These are phyloP conservation scores for Percopsis omiscomaycus DNA, from an alignment of 2,797 vertebrate genomes.

Conservation along the genomic window DNA sequence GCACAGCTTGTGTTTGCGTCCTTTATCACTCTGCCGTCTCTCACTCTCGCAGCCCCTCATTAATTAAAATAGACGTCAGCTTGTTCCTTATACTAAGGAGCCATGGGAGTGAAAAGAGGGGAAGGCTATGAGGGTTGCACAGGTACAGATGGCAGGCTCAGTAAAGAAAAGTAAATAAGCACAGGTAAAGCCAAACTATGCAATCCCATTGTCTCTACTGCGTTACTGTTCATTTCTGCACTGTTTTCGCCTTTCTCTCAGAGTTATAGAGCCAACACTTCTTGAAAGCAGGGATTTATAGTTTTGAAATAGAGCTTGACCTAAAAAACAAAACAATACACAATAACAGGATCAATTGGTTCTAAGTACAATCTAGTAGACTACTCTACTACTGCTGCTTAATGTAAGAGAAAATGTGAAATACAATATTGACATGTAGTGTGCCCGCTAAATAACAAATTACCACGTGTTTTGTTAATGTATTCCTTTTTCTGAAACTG, in stretches of 20 bases:
- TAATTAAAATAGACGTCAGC: conserved; percentile 61
- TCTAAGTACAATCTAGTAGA: conserved; percentile 17
- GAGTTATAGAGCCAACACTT: conserved; percentile 17
- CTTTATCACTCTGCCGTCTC: conserved; percentile 23
- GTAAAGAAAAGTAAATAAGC: conserved; percentile 21
- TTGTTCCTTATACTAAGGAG: conserved; percentile 43
- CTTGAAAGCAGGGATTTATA: conserved; percentile 39
- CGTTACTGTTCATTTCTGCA: conserved; percentile 8
- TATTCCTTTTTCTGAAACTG: too few relatives aligned
- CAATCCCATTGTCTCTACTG: conserved; percentile 52
- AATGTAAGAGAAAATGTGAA: neutral
- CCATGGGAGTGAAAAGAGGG: conserved; percentile 23
- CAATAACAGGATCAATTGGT: conserved; percentile 55
- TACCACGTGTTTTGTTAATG: too few relatives aligned
- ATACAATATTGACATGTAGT: too few relatives aligned
- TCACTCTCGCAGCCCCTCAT: conserved; percentile 49
- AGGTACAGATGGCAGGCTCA: conserved; percentile 24
- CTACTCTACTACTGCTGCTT: conserved; percentile 37
- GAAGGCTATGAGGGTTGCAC: conserved; percentile 30
- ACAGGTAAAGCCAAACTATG: conserved; percentile 61
- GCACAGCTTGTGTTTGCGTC: conserved; percentile 32
- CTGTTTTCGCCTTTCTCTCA: conserved; percentile 20
- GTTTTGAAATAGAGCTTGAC: conserved; percentile 51
- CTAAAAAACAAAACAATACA: conserved; percentile 41
- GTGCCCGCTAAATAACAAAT: too few relatives aligned